Evolutionary conservation across 1,140 invertebrate species (phyloP).

Genomic region (Philaenus spumarius): DNA sequence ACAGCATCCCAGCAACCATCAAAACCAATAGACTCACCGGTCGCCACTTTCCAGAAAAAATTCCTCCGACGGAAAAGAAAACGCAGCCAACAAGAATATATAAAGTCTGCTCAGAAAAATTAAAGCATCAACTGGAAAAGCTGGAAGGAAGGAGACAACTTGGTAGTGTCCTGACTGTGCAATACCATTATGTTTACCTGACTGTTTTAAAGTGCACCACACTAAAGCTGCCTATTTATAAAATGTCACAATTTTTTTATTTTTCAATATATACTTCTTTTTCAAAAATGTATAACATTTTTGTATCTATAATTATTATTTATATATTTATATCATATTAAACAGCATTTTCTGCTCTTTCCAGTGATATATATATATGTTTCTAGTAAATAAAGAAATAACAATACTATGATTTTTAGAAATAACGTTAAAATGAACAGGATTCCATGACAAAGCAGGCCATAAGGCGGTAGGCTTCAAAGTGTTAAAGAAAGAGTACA

Average conservation of each 20-base stretch:
- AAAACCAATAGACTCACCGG: background rate
- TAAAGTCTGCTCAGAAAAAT: constrained; percentile 6
- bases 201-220: background rate
- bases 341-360: constrained; percentile 2
- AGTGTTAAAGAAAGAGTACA: too few species aligned
- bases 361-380: background rate
- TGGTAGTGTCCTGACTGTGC: background rate
- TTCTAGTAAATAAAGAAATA: too few species aligned
- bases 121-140: constrained; percentile 3
- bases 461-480: too few species aligned
- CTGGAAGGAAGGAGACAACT: constrained; percentile 12
- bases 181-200: background rate
- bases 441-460: too few species aligned
- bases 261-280: background rate
- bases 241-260: background rate
- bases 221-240: background rate
- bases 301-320: background rate
- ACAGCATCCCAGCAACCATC: background rate
- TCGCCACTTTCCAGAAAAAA: constrained; percentile 3
- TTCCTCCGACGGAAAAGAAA: constrained; percentile 4
- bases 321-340: background rate
- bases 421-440: too few species aligned
- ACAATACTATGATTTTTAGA: too few species aligned
- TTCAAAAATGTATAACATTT: background rate
- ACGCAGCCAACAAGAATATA: background rate